These are phyloP conservation scores for Anolis carolinensis DNA, from an alignment of 2,113 vertebrate species.

Conservation along the genomic window DNA sequence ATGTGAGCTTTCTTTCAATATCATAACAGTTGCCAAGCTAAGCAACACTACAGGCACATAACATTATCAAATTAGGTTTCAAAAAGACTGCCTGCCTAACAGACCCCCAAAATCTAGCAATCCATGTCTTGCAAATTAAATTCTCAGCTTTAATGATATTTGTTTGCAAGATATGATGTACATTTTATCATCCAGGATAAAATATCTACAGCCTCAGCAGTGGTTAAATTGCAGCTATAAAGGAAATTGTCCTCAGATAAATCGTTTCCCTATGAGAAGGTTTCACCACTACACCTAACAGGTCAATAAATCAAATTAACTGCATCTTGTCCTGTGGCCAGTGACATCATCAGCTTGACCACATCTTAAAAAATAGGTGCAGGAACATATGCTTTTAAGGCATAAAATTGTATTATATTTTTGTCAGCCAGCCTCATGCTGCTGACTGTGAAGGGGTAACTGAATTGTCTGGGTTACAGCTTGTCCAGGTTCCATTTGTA, in stretches of 20 bases:
- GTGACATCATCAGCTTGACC: conserved; percentile 82
- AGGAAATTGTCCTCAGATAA: conserved; percentile 81
- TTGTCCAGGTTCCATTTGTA: conserved; percentile 29
- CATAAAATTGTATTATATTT: conserved; percentile 75
- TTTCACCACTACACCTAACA: conserved; percentile 78
- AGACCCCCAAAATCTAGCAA: conserved; percentile 53
- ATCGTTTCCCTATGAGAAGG: conserved; percentile 81
- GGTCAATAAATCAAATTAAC: conserved; percentile 85
- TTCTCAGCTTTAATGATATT: conserved; percentile 54
- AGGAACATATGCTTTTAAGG: conserved; percentile 78
- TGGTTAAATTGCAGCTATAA: conserved; percentile 81
- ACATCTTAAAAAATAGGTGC: conserved; percentile 74
- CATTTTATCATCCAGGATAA: conserved; percentile 74
- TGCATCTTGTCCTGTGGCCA: conserved; percentile 81
- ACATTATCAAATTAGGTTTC: not conserved
- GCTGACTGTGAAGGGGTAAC: conserved; percentile 62
- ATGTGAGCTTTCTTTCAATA: not conserved
- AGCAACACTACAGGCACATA: conserved; percentile 13
- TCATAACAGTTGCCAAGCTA: not conserved
- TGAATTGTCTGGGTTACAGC: conserved; percentile 59
- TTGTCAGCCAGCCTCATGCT: conserved; percentile 64
- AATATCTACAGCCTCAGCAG: conserved; percentile 73
- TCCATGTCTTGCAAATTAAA: conserved; percentile 51
- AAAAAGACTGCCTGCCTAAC: conserved; percentile 19
- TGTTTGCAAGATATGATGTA: conserved; percentile 66